These are phyloP conservation scores for Hydrocynus forskahlii DNA, from an alignment of 2,797 vertebrate genomes.

Conservation along the genomic window DNA sequence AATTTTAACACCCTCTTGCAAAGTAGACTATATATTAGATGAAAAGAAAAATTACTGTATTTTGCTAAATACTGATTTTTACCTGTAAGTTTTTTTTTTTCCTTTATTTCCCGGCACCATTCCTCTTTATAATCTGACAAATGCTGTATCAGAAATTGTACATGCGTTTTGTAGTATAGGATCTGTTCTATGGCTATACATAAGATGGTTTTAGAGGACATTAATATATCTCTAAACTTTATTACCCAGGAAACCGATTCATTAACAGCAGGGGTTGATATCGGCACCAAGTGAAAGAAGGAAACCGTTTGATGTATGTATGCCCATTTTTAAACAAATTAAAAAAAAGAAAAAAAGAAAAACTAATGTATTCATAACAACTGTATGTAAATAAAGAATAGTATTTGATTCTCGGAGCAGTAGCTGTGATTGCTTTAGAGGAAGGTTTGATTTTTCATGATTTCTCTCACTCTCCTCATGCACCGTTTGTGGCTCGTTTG, in stretches of 20 bases:
- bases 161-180: conserved; percentile 57
- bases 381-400: conserved; percentile 56
- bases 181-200: conserved; percentile 40
- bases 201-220: conserved; percentile 28
- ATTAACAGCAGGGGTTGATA: conserved; percentile 28
- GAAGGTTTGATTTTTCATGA: conserved; percentile 59
- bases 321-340: conserved; percentile 19
- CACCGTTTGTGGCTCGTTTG: conserved; percentile 18
- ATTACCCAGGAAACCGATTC: conserved; percentile 29
- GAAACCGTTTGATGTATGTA: conserved; percentile 42
- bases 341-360: not conserved
- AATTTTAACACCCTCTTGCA: conserved; percentile 72
- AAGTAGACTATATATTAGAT: conserved; percentile 82
- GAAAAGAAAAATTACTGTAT: conserved; percentile 76
- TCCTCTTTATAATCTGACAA: conserved; percentile 48
- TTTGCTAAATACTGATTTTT: conserved; percentile 83
- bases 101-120: conserved; percentile 39
- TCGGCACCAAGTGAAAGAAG: conserved; percentile 24
- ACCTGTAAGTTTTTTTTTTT: conserved; percentile 68
- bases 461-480: conserved; percentile 63
- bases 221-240: conserved; percentile 25
- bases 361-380: conserved; percentile 46
- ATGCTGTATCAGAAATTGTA: conserved; percentile 49
- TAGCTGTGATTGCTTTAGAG: conserved; percentile 40
- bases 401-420: conserved; percentile 47